A percentile compares a stretch with the other conserved stretches of the same genome.
Conservation (phyloP, 1,140 invertebrate species). For the Drepana arcuata region DNA sequence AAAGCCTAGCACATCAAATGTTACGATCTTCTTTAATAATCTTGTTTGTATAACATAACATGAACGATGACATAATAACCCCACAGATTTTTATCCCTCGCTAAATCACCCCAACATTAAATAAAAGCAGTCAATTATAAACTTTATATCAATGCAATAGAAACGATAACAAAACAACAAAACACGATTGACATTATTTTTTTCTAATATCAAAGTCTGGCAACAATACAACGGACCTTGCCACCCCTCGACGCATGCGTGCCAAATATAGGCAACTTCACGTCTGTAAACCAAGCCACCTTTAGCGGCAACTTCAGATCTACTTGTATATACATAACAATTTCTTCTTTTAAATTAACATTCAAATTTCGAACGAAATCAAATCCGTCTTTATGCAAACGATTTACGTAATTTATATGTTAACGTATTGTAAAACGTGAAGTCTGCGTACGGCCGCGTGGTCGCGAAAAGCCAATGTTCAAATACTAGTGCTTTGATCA, state of each 20-base stretch:
- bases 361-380: constrained; percentile 46
- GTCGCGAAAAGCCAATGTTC: no score
- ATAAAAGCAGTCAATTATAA: constrained; percentile 8
- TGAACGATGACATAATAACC: constrained; percentile 40
- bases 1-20: no score
- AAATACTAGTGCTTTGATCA: constrained; percentile 44
- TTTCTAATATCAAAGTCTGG: constrained; percentile 41
- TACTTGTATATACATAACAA: constrained; percentile 63
- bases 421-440: no score
- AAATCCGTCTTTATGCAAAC: constrained; percentile 66
- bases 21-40: no score
- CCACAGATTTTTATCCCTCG: constrained; percentile 17
- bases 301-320: constrained; percentile 49
- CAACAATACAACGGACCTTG: constrained; percentile 47
- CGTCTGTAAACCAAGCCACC: constrained; percentile 38
- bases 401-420: no score
- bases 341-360: constrained; percentile 45
- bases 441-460: no score
- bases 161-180: constrained; percentile 10
- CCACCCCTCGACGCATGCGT: constrained; percentile 56
- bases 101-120: constrained; percentile 14
- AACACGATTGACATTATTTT: constrained; percentile 15
- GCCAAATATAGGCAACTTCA: constrained; percentile 31
- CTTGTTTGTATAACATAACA: no score
- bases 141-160: constrained; percentile 20